Percentiles rank a stretch among this genome's conserved stretches.
Conservation (phyloP, 2,888 invertebrate species). For the Aromia moschata region DNA sequence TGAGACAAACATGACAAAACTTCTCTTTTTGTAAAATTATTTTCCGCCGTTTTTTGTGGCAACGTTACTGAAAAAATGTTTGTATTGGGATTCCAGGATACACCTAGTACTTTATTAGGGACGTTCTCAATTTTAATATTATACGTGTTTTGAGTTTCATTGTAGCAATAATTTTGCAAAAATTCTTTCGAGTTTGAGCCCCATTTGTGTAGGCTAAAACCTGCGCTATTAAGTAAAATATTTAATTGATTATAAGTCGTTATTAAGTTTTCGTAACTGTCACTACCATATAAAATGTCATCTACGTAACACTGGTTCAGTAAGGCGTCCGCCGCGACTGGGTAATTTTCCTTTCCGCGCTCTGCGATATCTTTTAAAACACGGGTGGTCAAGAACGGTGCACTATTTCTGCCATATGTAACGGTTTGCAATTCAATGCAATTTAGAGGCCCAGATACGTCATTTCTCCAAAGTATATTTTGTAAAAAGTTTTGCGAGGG, state of each 20-base stretch:
- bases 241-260: background rate
- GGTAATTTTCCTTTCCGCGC: background rate
- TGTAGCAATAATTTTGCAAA: background rate
- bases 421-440: background rate
- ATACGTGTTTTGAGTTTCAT: background rate
- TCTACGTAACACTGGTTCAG: conserved; percentile 11
- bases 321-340: background rate
- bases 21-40: conserved; percentile 6
- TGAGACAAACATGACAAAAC: conserved; percentile 28
- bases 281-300: conserved; percentile 1
- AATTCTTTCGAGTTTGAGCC: background rate
- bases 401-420: conserved; percentile 13
- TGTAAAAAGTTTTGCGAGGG: background rate
- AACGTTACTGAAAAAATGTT: background rate
- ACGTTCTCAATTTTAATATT: background rate
- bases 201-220: background rate
- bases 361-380: background rate
- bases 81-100: background rate
- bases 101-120: background rate
- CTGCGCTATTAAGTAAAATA: background rate
- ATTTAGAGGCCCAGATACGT: background rate
- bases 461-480: conserved; percentile 14
- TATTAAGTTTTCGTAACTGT: background rate
- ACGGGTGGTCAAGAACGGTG: conserved; percentile 13
- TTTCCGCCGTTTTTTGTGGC: background rate